Evolutionary conservation across 1,140 invertebrate genomes (phyloP).

Genomic region (Cotesia vestalis): DNA sequence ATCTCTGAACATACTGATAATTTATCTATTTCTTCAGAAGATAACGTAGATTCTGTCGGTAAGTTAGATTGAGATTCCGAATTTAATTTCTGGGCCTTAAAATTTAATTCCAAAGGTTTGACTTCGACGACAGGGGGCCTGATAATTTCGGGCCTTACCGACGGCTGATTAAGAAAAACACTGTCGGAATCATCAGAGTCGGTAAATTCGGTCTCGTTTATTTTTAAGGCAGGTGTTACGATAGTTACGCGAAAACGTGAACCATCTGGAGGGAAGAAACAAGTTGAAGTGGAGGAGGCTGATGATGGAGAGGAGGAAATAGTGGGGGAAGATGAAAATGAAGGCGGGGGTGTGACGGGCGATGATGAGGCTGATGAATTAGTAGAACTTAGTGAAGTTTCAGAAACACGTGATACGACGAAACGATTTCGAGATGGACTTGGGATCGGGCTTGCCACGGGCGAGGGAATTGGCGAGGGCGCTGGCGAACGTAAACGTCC

Average conservation of each 20-base stretch:
- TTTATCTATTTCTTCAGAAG: too few relatives aligned
- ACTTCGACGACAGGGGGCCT: too few relatives aligned
- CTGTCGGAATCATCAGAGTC: slow-evolving; percentile 44
- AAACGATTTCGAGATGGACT: slow-evolving; percentile 69
- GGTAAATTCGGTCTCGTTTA: slow-evolving; percentile 44
- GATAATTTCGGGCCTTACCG: too few relatives aligned
- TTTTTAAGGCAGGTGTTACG: slow-evolving; percentile 34
- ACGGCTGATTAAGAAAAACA: slow-evolving; percentile 33
- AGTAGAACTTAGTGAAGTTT: slow-evolving; percentile 57
- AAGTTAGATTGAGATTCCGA: too few relatives aligned
- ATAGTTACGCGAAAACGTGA: slow-evolving; percentile 53
- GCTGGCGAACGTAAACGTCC: slow-evolving; percentile 73
- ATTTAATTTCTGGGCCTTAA: too few relatives aligned
- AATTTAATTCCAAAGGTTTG: too few relatives aligned
- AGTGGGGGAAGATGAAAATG: slow-evolving; percentile 42
- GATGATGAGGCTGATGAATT: slow-evolving; percentile 52
- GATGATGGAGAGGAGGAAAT: slow-evolving; percentile 6
- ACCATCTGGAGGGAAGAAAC: slow-evolving; percentile 42
- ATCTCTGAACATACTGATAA: too few relatives aligned
- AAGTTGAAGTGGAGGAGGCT: slow-evolving; percentile 21
- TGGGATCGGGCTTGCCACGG: slow-evolving; percentile 73
- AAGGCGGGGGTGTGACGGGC: slow-evolving; percentile 46
- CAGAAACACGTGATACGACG: slow-evolving; percentile 69
- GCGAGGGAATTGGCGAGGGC: slow-evolving; percentile 75
- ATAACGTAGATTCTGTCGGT: too few relatives aligned